Evolutionary conservation across 1,140 invertebrate species (phyloP).

Genomic region (Papilio polyxenes): DNA sequence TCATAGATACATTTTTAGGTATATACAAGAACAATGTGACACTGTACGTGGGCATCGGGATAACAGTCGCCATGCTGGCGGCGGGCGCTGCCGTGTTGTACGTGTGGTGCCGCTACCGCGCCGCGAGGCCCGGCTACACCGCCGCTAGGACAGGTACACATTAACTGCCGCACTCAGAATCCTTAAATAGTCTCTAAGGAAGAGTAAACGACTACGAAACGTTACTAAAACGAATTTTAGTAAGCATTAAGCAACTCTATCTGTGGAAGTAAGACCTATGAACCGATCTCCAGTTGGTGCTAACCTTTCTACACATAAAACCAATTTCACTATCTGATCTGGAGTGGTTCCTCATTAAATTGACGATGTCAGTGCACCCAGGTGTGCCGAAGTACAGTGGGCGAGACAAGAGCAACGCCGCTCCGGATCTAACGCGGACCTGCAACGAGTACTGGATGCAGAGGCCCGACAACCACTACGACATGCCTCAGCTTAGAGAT

Average conservation of each 20-base stretch:
- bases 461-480: constrained; percentile 69
- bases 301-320: not conserved
- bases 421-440: constrained; percentile 66
- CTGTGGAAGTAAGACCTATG: no score
- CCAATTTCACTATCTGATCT: not conserved
- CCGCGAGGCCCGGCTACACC: constrained; percentile 58
- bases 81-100: constrained; percentile 62
- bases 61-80: constrained; percentile 62
- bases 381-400: constrained; percentile 66
- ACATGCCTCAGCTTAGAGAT: constrained; percentile 71
- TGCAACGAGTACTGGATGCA: constrained; percentile 78
- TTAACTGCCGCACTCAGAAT: not conserved
- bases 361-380: constrained; percentile 41
- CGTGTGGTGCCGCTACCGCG: constrained; percentile 65
- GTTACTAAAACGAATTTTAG: no score
- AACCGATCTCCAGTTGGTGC: not conserved
- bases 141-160: constrained; percentile 61
- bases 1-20: constrained; percentile 45
- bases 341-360: not conserved
- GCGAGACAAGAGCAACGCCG: constrained; percentile 62
- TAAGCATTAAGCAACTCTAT: no score
- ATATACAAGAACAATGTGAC: constrained; percentile 64
- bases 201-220: no score
- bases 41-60: constrained; percentile 66
- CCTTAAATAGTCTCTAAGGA: no score